phyloP scores from a whole-genome alignment of 2,113 vertebrate genomes.

The Phrynosoma blainvillii region DNA sequence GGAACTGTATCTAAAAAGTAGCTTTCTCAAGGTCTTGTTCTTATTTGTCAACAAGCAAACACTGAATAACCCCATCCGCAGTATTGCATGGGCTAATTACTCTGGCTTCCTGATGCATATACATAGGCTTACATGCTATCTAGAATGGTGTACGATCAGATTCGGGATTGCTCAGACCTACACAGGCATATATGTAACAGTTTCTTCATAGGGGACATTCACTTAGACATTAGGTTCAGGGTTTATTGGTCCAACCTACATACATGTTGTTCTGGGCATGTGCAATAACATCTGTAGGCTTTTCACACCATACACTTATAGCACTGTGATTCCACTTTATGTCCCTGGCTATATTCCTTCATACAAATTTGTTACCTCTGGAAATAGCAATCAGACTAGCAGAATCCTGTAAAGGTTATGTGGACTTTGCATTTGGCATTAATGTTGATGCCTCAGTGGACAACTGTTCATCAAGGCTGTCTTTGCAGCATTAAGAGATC shows the following conservation, averaged over 20 bases:
- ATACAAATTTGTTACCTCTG: conserved; percentile 26
- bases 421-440: conserved; percentile 52
- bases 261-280: too few species aligned
- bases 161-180: background rate
- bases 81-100: too few species aligned
- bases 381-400: conserved; percentile 31
- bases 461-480: conserved; percentile 41
- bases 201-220: too few species aligned
- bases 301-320: too few species aligned
- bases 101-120: background rate
- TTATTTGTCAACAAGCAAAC: background rate
- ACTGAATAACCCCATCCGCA: background rate
- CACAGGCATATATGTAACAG: too few species aligned
- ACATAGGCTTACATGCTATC: background rate
- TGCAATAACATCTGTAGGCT: too few species aligned
- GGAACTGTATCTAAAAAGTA: too few species aligned
- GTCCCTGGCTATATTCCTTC: background rate
- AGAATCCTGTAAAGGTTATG: conserved; percentile 50
- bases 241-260: too few species aligned
- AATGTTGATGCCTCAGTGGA: background rate
- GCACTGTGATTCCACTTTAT: background rate
- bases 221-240: too few species aligned
- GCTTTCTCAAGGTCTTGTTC: too few species aligned
- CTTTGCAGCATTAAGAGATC: conserved; percentile 40
- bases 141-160: background rate